Evolutionary conservation across 2,113 vertebrate genomes (phyloP).

Genomic region (Mirza zaza): DNA sequence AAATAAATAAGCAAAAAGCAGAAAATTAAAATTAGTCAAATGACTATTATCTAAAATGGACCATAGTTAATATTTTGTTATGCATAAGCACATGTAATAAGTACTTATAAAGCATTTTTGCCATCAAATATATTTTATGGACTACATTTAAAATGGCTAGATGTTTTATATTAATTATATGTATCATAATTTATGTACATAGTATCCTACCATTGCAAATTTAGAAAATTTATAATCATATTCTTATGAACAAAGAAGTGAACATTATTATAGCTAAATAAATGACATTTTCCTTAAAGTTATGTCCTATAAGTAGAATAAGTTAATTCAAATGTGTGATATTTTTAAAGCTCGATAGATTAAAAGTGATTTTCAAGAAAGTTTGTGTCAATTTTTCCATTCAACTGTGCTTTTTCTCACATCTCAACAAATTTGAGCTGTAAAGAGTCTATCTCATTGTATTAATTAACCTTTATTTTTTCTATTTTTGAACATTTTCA

Average conservation of each 20-base stretch:
- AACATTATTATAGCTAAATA: neutral
- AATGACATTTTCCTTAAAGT: neutral
- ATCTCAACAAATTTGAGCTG: neutral
- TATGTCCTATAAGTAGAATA: neutral
- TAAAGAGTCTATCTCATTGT: neutral
- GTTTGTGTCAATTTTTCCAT: neutral
- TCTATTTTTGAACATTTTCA: neutral
- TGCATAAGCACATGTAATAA: neutral
- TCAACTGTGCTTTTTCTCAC: neutral
- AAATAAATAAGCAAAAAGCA: neutral
- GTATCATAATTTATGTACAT: neutral
- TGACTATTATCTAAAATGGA: neutral
- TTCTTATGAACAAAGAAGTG: neutral
- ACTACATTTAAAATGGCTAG: neutral
- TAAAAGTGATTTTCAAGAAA: neutral
- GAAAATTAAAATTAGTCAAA: neutral
- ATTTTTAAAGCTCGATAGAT: neutral
- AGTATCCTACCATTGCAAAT: neutral
- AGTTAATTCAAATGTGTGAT: neutral
- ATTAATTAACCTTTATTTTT: neutral
- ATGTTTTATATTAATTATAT: neutral
- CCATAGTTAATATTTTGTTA: neutral
- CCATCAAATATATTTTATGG: neutral
- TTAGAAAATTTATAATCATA: neutral
- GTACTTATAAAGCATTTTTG: neutral